A percentile compares a stretch with the other conserved stretches of the same genome.
These are phyloP conservation scores for Zosterops hypoxanthus DNA, from an alignment of 2,113 vertebrate genomes.

Conservation along the genomic window DNA sequence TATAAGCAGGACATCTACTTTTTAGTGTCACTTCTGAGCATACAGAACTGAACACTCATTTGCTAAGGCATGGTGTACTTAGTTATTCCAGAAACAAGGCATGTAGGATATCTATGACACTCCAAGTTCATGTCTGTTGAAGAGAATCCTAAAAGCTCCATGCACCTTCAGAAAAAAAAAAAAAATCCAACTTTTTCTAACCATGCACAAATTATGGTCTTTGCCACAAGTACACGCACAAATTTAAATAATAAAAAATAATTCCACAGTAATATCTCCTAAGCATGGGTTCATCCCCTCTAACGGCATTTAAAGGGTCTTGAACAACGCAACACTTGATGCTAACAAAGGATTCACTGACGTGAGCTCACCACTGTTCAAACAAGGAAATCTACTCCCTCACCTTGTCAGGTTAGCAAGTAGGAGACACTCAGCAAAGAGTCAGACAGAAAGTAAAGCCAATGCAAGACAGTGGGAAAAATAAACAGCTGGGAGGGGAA, in stretches of 20 bases:
- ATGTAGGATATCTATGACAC: neutral
- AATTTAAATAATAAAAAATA: neutral
- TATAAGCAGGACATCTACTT: neutral
- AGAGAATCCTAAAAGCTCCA: neutral
- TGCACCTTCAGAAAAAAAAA: neutral
- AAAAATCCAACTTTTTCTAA: neutral
- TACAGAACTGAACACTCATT: neutral
- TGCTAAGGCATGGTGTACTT: neutral
- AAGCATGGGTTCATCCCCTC: neutral
- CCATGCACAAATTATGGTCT: neutral
- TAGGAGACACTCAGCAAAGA: neutral
- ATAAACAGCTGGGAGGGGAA: neutral
- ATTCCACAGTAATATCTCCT: neutral
- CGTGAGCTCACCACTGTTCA: neutral
- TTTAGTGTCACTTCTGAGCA: neutral
- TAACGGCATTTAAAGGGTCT: neutral
- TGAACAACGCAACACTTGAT: neutral
- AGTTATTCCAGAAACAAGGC: neutral
- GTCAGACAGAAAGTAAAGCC: neutral
- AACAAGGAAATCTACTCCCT: neutral
- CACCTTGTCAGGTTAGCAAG: neutral
- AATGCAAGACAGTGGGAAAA: neutral
- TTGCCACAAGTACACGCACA: neutral
- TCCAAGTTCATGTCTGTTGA: neutral
- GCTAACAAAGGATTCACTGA: neutral